Conservation (phyloP, 2,888 invertebrate species). For the Synanthedon tipuliformis region DNA sequence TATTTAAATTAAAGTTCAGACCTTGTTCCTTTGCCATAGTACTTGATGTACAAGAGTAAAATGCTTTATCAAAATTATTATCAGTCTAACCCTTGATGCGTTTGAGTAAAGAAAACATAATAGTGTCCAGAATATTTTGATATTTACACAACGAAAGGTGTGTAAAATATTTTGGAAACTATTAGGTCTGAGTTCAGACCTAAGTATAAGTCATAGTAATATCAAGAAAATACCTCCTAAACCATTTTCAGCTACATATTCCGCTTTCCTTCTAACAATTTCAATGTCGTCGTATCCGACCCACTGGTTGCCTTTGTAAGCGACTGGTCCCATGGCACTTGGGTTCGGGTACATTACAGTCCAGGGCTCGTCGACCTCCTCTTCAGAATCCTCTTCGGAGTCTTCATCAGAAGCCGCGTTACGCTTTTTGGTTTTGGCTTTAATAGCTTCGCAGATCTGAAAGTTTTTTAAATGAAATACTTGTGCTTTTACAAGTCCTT, state of each 20-base stretch:
- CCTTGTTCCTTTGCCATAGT: too few species aligned
- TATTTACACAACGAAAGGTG: too few species aligned
- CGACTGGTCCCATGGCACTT: constrained; percentile 90
- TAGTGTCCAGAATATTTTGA: not conserved
- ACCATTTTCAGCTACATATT: constrained; percentile 85
- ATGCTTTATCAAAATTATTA: not conserved
- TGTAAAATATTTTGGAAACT: too few species aligned
- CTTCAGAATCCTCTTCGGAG: constrained; percentile 55
- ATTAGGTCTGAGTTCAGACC: not conserved
- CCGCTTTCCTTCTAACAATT: constrained; percentile 84
- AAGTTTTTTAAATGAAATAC: not conserved
- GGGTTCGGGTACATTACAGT: constrained; percentile 84
- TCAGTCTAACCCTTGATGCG: not conserved
- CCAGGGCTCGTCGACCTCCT: constrained; percentile 74
- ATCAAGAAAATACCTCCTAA: constrained; percentile 74
- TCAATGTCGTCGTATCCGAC: constrained; percentile 92
- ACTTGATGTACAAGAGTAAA: too few species aligned
- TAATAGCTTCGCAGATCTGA: constrained; percentile 87
- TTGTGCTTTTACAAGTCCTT: too few species aligned
- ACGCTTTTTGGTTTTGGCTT: constrained; percentile 42
- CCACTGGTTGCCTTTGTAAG: constrained; percentile 87
- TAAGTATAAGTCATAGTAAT: not conserved
- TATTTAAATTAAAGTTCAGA: too few species aligned
- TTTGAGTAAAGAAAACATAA: not conserved
- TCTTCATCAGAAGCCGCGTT: constrained; percentile 35